Base-by-base conservation (phyloP, 1,140 invertebrate genomes). In the Penaeus vannamei region DNA sequence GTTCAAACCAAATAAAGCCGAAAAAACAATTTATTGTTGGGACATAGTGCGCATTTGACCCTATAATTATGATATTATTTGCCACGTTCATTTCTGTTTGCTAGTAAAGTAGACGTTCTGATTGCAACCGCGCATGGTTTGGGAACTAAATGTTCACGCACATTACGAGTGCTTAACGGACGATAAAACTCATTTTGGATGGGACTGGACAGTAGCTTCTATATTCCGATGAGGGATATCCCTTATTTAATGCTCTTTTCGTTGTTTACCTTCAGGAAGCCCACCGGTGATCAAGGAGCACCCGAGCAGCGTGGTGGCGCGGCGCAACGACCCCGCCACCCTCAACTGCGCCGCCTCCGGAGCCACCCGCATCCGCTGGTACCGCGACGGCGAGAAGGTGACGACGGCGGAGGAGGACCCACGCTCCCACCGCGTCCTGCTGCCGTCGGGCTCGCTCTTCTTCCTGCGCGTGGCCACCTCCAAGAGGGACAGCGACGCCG, bases 251-350 rank as follows among this genome's bases (percentile, higher is more conserved):
- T 53, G 14, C 1, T 22, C n/a, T 29, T 76, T 14, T 76, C 46
- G 36, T 42, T 46, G 32, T 29, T 23, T 12, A 5, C 5, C 19
- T 23, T 32, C 62, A 80, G 36, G 61, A 77, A 81, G 87, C 26
- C 82, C 86, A 14, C 87, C 87, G 4, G 81, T 84, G 81, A 89
- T 89, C 69, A 84, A 32, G 36, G 87, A 89, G 77, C 87, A 89
- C 26, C 87, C 87, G 32, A 85, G 84, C 46, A 77, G 64, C 59
- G 80, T 76, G 19, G 61, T 89, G 12, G 66, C 84, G 23, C 87
- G 87, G 5, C 87, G 87, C 36, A 89, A 89, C 76, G 87, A 89
- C 61, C 87, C 87, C 0, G 69, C 83, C 22, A 89, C 87, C 53
- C 83, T 89, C 10, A 89, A 89, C 81, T 89, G 87, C 83, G 87